Evolutionary conservation across 53 echinoderm and acorn worm species (phyloP).

Genomic region (Stichopus horrens): DNA sequence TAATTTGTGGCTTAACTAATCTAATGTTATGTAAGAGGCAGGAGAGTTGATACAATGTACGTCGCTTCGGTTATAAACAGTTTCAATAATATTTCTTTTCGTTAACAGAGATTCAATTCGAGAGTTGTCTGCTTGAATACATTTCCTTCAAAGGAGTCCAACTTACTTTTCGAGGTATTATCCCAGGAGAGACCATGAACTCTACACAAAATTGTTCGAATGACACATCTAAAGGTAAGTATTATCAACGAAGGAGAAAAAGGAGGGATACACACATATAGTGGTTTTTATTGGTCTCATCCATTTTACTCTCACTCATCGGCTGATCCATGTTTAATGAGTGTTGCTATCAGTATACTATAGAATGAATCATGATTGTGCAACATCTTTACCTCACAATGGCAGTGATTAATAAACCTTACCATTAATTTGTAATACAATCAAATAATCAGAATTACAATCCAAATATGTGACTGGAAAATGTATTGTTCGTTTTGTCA

Average conservation of each 20-base stretch:
- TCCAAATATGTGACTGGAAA: too few relatives aligned
- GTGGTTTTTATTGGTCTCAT: background rate
- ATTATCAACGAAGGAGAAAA: background rate
- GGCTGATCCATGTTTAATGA: too few relatives aligned
- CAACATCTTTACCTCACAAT: too few relatives aligned
- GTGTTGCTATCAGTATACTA: too few relatives aligned
- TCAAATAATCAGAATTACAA: background rate
- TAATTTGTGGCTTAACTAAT: too few relatives aligned
- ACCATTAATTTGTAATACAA: background rate
- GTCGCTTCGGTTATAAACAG: too few relatives aligned
- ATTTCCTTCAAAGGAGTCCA: slow-evolving; percentile 16
- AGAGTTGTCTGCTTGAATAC: background rate
- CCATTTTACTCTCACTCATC: too few relatives aligned
- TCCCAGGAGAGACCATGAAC: background rate
- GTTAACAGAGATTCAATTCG: background rate
- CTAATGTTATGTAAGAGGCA: too few relatives aligned
- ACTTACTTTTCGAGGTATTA: slow-evolving; percentile 9
- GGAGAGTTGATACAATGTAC: too few relatives aligned
- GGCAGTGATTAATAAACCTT: too few relatives aligned
- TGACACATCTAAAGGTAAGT: slow-evolving; percentile 10
- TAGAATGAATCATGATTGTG: too few relatives aligned
- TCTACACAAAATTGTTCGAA: background rate
- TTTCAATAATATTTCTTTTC: background rate
- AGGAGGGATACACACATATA: background rate
- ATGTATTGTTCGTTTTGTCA: too few relatives aligned